Conservation (phyloP, 1,140 invertebrate genomes). For the Oscheius sp. region DNA sequence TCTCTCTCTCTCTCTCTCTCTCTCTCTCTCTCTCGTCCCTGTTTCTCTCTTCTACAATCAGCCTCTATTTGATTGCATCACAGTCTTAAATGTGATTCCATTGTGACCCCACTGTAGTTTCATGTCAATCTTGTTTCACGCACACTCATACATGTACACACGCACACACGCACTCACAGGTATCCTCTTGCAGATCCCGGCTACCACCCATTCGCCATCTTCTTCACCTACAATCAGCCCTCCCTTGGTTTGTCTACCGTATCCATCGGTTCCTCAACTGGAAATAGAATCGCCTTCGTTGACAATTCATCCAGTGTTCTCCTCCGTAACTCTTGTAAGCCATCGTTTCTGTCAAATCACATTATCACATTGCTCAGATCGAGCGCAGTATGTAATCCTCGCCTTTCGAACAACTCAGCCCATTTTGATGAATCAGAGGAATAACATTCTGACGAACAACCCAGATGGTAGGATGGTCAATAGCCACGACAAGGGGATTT, state of each 20-base stretch:
- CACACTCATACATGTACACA: too few species aligned
- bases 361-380: not conserved
- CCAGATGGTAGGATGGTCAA: not conserved
- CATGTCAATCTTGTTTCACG: too few species aligned
- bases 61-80: too few species aligned
- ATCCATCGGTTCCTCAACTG: not conserved
- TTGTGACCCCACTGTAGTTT: too few species aligned
- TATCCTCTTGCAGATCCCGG: not conserved
- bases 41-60: too few species aligned
- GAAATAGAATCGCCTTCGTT: not conserved
- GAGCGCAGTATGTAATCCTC: constrained; percentile 1
- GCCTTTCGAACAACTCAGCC: not conserved
- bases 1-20: too few species aligned
- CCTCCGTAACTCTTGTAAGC: not conserved
- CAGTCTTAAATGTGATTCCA: not conserved
- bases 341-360: not conserved
- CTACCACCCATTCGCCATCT: not conserved
- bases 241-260: not conserved
- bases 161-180: too few species aligned
- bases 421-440: not conserved
- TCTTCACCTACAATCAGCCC: not conserved
- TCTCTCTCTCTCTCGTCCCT: too few species aligned
- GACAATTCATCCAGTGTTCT: constrained; percentile 4
- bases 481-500: not conserved
- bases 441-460: not conserved